Evolutionary conservation across 2,113 vertebrate species (phyloP).

Genomic region (human): DNA sequence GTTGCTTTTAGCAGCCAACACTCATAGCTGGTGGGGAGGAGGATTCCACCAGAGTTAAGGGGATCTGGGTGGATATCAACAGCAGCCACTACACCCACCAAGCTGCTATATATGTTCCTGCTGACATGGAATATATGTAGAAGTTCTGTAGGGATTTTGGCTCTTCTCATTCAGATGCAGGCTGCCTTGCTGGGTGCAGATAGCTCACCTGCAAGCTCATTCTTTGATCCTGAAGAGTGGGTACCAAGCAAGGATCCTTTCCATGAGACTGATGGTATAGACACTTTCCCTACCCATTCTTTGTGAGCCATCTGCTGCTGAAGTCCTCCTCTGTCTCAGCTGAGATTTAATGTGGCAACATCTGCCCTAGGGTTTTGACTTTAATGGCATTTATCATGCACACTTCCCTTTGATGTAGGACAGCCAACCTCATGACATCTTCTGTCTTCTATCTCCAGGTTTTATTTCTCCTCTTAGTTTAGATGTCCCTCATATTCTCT

Average conservation of each 20-base stretch:
- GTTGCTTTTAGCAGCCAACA: not conserved
- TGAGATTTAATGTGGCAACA: slow-evolving; percentile 15
- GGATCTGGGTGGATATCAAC: not conserved
- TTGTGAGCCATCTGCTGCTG: not conserved
- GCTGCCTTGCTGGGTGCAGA: not conserved
- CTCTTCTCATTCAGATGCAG: not conserved
- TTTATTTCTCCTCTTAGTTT: slow-evolving; percentile 47
- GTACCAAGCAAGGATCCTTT: not conserved
- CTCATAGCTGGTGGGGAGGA: not conserved
- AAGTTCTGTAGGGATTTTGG: not conserved
- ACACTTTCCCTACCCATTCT: not conserved
- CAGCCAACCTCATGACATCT: not conserved
- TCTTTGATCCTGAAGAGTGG: not conserved
- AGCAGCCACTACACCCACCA: not conserved
- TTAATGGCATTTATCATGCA: not conserved
- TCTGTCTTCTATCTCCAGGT: not conserved
- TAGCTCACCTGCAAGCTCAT: not conserved
- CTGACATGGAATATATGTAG: not conserved
- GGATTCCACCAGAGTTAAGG: not conserved
- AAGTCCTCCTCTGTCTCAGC: not conserved
- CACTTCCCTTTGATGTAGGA: not conserved
- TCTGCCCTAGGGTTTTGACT: not conserved
- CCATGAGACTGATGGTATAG: not conserved
- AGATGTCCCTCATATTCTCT: not conserved
- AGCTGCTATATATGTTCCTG: not conserved